Conservation (phyloP, 2,113 vertebrate genomes). For the Clupea harengus region DNA sequence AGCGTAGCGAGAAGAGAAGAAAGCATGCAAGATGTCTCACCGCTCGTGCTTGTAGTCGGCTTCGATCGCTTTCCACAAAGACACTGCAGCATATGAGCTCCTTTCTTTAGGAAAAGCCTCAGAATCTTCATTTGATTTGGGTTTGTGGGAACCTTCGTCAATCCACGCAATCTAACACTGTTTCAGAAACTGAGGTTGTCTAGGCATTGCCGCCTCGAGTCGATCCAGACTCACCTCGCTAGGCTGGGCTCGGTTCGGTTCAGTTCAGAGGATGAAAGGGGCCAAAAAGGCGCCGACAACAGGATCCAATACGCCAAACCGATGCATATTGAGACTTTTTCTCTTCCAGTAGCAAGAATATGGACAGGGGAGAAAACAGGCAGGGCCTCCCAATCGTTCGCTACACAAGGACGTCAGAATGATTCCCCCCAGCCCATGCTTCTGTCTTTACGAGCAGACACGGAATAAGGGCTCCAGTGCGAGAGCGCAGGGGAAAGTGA, state of each 20-base stretch:
- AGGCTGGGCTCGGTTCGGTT: conserved; percentile 6
- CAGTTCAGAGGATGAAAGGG: conserved; percentile 24
- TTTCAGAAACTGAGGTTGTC: conserved; percentile 4
- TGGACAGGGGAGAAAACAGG: conserved; percentile 41
- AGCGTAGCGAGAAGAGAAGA: neutral
- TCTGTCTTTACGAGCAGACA: conserved; percentile 16
- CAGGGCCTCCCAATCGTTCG: conserved; percentile 14
- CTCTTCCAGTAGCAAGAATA: conserved; percentile 37
- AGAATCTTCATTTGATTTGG: conserved; percentile 78
- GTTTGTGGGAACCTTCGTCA: conserved; percentile 33
- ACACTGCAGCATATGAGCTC: conserved; percentile 88
- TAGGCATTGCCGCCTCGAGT: conserved; percentile 28
- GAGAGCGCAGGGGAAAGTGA: conserved; percentile 22
- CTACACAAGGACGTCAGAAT: conserved; percentile 49
- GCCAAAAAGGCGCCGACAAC: conserved; percentile 29
- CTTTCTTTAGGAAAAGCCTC: conserved; percentile 78
- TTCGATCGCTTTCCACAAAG: conserved; percentile 82
- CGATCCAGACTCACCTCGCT: conserved; percentile 5
- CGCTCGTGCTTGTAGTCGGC: conserved; percentile 74
- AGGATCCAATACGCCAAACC: conserved; percentile 40
- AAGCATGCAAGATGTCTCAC: conserved; percentile 63
- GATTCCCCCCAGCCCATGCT: conserved; percentile 19
- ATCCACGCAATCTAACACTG: conserved; percentile 47
- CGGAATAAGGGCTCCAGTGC: conserved; percentile 16
- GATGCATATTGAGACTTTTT: conserved; percentile 56